phyloP scores from a whole-genome alignment of 1,140 invertebrate genomes.

The Medauroidea extradentata region DNA sequence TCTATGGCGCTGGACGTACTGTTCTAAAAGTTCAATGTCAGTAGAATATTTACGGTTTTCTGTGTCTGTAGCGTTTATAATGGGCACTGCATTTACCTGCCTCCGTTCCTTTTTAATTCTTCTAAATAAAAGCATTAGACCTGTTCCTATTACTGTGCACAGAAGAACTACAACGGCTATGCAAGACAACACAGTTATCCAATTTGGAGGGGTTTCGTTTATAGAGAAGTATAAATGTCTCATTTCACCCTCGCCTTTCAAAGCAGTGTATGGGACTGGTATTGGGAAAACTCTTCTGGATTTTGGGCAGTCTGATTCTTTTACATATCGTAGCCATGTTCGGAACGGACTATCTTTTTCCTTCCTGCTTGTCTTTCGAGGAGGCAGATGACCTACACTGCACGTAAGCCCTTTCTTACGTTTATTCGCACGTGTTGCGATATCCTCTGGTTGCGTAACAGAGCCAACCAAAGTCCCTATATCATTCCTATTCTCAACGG shows the following conservation, averaged over 20 bases:
- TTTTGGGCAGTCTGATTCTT: neutral
- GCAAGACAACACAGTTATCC: neutral
- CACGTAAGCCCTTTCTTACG: conserved; percentile 61
- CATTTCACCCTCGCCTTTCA: no score
- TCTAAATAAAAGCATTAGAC: neutral
- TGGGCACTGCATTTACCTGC: no score
- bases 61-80: no score
- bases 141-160: neutral
- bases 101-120: no score
- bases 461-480: conserved; percentile 30
- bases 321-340: neutral
- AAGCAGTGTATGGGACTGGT: no score
- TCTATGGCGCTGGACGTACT: no score
- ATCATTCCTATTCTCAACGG: conserved; percentile 57
- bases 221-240: neutral
- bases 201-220: neutral
- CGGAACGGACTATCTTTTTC: neutral
- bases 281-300: no score
- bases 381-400: neutral
- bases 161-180: neutral
- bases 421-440: conserved; percentile 50
- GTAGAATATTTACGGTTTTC: no score
- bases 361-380: neutral
- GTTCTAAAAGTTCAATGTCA: no score
- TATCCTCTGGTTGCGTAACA: conserved; percentile 53